Conservation (phyloP, 1,140 invertebrate species). For the Trichonephila clavata region DNA sequence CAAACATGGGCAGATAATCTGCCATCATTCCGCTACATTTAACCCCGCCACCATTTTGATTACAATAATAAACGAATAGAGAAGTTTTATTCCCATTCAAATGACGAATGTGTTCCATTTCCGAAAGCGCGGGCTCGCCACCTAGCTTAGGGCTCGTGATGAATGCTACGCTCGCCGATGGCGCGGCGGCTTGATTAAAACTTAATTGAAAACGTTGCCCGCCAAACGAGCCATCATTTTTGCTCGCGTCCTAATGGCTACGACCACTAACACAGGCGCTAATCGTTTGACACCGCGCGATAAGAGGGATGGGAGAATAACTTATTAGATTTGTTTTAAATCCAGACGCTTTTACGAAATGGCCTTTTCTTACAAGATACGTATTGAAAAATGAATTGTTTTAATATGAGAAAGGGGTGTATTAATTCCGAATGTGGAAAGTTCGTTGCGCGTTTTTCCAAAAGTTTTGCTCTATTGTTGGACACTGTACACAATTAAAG, state of each 20-base stretch:
- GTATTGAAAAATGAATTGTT: too few species aligned
- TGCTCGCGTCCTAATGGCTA: constrained; percentile 10
- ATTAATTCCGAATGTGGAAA: too few species aligned
- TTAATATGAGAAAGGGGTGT: too few species aligned
- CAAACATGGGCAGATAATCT: constrained; percentile 48
- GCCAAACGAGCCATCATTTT: constrained; percentile 51
- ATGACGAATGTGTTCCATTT: constrained; percentile 54
- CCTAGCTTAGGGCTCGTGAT: neutral
- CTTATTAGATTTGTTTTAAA: too few species aligned
- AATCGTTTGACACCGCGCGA: constrained; percentile 3
- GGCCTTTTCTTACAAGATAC: too few species aligned
- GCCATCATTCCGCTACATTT: constrained; percentile 50
- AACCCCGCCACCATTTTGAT: constrained; percentile 39
- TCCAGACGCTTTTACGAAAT: too few species aligned
- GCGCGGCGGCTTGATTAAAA: constrained; percentile 54
- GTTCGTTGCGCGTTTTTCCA: too few species aligned
- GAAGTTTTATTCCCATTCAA: neutral
- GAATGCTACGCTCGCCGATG: constrained; percentile 10
- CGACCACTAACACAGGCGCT: neutral
- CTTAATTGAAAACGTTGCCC: constrained; percentile 60
- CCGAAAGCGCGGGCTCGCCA: neutral
- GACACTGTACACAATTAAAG: too few species aligned
- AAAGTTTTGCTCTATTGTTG: too few species aligned
- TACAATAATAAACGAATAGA: constrained; percentile 58
- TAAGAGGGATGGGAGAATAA: neutral